phyloP scores from a whole-genome alignment of 2,888 invertebrate species.

The Cosmia trapezina region DNA sequence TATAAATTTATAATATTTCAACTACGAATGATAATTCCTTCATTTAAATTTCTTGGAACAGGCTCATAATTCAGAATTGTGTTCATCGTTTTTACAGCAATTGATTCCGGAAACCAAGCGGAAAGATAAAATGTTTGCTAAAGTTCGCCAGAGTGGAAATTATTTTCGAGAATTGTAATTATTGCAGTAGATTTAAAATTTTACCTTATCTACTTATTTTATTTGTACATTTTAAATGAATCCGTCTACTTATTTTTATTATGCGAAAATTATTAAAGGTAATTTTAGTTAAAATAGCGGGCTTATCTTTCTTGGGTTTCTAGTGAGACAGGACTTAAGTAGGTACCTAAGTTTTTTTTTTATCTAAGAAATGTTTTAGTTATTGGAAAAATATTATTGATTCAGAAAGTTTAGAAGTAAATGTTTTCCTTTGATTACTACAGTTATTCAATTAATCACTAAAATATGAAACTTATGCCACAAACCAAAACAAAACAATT shows the following conservation, averaged over 20 bases:
- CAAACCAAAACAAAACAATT: not conserved
- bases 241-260: too few species aligned
- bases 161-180: conserved; percentile 9
- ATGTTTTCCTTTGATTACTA: not conserved
- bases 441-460: too few species aligned
- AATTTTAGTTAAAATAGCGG: too few species aligned
- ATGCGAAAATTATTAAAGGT: not conserved
- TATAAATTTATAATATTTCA: conserved; percentile 16
- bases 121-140: conserved; percentile 50
- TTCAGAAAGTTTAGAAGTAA: too few species aligned
- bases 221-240: too few species aligned
- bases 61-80: conserved; percentile 23
- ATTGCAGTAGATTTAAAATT: conserved; percentile 1
- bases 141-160: conserved; percentile 29
- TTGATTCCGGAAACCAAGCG: conserved; percentile 45
- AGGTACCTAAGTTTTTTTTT: too few species aligned
- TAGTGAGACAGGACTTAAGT: too few species aligned
- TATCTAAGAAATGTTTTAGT: too few species aligned
- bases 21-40: conserved; percentile 19
- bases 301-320: too few species aligned
- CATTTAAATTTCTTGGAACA: conserved; percentile 31
- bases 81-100: conserved; percentile 48
- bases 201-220: not conserved
- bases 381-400: too few species aligned
- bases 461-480: not conserved